phyloP scores from a whole-genome alignment of 2,888 invertebrate species.

The Marasmarcha lunaedactyla region DNA sequence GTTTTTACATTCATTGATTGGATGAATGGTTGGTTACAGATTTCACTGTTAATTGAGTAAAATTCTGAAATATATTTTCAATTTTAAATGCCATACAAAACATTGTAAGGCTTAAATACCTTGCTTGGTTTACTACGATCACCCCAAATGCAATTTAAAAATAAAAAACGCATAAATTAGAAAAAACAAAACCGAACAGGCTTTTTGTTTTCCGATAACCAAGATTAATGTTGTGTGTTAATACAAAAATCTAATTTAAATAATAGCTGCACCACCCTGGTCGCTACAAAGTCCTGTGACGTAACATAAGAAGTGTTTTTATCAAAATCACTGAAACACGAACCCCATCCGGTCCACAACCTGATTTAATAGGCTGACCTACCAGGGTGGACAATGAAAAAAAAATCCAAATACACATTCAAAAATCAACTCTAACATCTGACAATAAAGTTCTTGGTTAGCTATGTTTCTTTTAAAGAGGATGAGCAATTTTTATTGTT shows the following conservation, averaged over 20 bases:
- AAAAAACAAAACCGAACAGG: no score
- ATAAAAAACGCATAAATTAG: no score
- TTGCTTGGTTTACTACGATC: no score
- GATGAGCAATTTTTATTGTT: constrained; percentile 67
- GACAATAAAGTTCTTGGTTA: constrained; percentile 10
- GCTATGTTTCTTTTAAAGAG: constrained; percentile 26
- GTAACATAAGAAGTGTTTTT: constrained; percentile 52
- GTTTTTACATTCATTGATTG: no score
- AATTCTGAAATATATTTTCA: no score
- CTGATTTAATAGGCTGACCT: constrained; percentile 64
- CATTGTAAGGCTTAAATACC: no score
- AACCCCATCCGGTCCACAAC: constrained; percentile 53
- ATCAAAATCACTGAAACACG: constrained; percentile 56
- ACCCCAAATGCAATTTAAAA: no score
- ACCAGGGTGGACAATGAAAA: constrained; percentile 39
- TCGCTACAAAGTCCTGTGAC: constrained; percentile 29
- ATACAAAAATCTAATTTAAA: not conserved
- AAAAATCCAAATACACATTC: not conserved
- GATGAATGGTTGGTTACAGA: no score
- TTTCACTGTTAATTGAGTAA: no score
- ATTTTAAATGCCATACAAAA: no score
- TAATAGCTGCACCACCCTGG: constrained; percentile 19
- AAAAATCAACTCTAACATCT: constrained; percentile 9
- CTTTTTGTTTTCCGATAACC: no score
- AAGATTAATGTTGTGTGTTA: no score